A percentile compares a stretch with the other conserved stretches of the same genome.
phyloP scores from a whole-genome alignment of 2,888 invertebrate species.

The Malthinus seriepunctatus region DNA sequence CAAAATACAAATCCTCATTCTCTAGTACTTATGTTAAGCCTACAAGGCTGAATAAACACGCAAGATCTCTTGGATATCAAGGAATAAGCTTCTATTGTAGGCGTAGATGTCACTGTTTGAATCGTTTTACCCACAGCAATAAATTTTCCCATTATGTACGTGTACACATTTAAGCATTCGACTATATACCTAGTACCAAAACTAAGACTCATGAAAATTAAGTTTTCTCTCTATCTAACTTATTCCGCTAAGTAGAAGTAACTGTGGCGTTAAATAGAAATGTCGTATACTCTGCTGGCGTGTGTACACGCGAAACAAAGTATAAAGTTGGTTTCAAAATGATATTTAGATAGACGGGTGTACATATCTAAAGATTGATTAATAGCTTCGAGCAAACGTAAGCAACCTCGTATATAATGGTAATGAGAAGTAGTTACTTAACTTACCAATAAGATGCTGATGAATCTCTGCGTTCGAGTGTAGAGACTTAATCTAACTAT shows the following conservation, averaged over 20 bases:
- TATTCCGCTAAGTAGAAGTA: conserved; percentile 11
- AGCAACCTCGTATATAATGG: conserved; percentile 31
- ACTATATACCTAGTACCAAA: conserved; percentile 10
- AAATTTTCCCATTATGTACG: conserved; percentile 26
- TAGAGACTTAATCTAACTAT: conserved; percentile 21
- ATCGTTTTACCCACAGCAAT: conserved; percentile 28
- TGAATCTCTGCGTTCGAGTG: conserved; percentile 25
- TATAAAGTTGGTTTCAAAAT: conserved; percentile 26
- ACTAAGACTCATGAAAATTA: conserved; percentile 16
- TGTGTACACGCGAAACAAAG: conserved; percentile 9
- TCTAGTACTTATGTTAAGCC: conserved; percentile 31
- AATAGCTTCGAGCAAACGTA: conserved; percentile 30
- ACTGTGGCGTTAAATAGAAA: conserved; percentile 20
- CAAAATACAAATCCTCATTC: conserved; percentile 28
- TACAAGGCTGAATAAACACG: conserved; percentile 31
- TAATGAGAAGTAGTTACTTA: conserved; percentile 32
- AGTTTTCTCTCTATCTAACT: conserved; percentile 23
- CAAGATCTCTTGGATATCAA: conserved; percentile 30
- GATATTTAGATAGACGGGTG: conserved; percentile 33
- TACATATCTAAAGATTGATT: conserved; percentile 31
- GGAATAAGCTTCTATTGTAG: conserved; percentile 29
- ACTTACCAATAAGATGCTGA: conserved; percentile 35
- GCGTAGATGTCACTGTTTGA: conserved; percentile 27
- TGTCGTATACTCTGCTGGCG: not conserved
- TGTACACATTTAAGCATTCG: conserved; percentile 1